Base-by-base conservation (phyloP, 1,140 invertebrate genomes). In the Atopsyche davidsoni region DNA sequence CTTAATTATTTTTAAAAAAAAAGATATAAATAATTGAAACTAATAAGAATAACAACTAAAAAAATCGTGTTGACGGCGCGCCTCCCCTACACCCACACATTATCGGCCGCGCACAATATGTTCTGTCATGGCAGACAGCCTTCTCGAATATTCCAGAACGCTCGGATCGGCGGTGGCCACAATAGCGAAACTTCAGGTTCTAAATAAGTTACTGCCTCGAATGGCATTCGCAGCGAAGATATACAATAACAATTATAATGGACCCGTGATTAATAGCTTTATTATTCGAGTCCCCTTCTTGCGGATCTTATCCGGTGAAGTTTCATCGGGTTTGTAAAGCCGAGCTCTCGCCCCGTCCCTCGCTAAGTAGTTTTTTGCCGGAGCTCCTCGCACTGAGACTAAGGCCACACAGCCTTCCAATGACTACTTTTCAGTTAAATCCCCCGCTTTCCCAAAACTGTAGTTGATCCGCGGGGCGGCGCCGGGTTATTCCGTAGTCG, bases 171-270 rank as follows among this genome's bases (percentile, higher is more conserved):
- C n/a, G n/a, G n/a, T n/a, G n/a, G n/a, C n/a, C n/a, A n/a, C n/a
- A n/a, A n/a, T n/a, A n/a, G n/a, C n/a, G n/a, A n/a, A n/a, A n/a
- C n/a, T n/a, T n/a, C n/a, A n/a, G n/a, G n/a, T n/a, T n/a, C n/a
- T 49, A 49, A 49, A 49, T 49, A 42, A 31, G 38, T 24, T 36
- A 32, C 40, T 40, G 18, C 31, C 31, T 34, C 24, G 17, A 24
- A 32, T 17, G 46, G 39, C 38, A 49, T 49, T 49, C 46, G 42
- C 31, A 49, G 38, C 34, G 46, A 31, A 49, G 36, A 49, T 49
- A 49, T 49, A 49, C 46, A 53, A 53, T 53, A 53, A 53, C 51
- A 53, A 53, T 53, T 53, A 53, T 53, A 53, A 47, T 48, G 46
- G 40, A 48, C 28, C 36, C 14, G 38, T 53, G 51, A 53, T 53